These are phyloP conservation scores for Chamaea fasciata DNA, from an alignment of 2,113 vertebrate species.

Conservation along the genomic window DNA sequence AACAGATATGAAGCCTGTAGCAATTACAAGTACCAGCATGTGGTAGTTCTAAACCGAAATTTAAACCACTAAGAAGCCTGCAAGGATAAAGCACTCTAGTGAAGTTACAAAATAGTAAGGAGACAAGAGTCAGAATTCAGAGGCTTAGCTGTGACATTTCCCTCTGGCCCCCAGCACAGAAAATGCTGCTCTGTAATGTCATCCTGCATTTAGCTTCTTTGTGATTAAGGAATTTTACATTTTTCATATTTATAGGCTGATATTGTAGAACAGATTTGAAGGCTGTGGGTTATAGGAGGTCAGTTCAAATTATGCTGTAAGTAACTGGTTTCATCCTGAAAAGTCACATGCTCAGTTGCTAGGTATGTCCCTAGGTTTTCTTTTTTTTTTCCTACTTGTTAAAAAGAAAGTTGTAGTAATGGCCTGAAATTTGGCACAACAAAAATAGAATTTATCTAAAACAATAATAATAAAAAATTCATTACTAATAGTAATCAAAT, in stretches of 20 bases:
- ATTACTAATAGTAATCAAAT: not conserved
- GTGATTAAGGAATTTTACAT: slow-evolving; percentile 17
- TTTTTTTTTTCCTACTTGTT: not conserved
- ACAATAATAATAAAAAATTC: not conserved
- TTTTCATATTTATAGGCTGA: slow-evolving; percentile 5
- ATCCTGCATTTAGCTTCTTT: not conserved
- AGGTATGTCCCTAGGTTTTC: not conserved
- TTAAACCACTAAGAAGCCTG: not conserved
- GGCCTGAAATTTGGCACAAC: not conserved
- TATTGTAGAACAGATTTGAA: not conserved
- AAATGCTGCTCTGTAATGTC: slow-evolving; percentile 14
- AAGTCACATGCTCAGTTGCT: not conserved
- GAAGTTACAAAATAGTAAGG: not conserved
- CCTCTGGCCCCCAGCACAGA: slow-evolving; percentile 15
- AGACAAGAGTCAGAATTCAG: not conserved
- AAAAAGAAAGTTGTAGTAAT: not conserved
- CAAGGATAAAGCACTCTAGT: not conserved
- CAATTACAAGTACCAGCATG: not conserved
- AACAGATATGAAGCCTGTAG: not conserved
- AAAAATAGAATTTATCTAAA: not conserved
- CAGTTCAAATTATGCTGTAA: not conserved
- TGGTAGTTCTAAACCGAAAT: not conserved
- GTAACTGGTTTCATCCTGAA: not conserved
- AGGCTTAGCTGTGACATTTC: slow-evolving; percentile 37
- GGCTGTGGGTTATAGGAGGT: not conserved